These are phyloP conservation scores for Panorpa germanica DNA, from an alignment of 2,888 invertebrate species.

Conservation along the genomic window DNA sequence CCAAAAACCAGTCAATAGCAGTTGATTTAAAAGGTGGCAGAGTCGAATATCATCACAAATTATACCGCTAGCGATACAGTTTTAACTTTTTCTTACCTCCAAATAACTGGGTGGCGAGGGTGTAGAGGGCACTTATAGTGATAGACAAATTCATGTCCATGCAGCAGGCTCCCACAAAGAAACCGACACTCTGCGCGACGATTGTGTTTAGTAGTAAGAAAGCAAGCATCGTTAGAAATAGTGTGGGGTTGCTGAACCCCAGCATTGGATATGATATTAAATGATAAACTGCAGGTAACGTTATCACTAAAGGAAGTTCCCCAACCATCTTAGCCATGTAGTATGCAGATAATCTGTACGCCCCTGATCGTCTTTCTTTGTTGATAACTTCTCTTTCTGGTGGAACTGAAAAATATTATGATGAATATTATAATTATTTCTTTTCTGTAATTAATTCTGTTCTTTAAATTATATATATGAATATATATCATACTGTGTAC, in stretches of 20 bases:
- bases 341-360: conserved; percentile 61
- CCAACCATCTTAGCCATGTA: conserved; percentile 68
- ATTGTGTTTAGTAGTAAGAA: conserved; percentile 51
- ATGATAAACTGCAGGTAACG: conserved; percentile 56
- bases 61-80: too few relatives aligned
- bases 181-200: conserved; percentile 60
- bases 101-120: conserved; percentile 55
- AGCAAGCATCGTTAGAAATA: conserved; percentile 47
- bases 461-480: too few relatives aligned
- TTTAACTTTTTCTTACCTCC: conserved; percentile 27
- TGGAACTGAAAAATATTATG: conserved; percentile 36
- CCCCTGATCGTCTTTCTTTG: conserved; percentile 59
- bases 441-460: too few relatives aligned
- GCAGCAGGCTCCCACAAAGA: conserved; percentile 60
- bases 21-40: not conserved
- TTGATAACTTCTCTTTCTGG: conserved; percentile 60
- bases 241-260: conserved; percentile 33
- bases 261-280: conserved; percentile 60
- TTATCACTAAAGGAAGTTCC: conserved; percentile 54
- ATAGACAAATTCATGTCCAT: conserved; percentile 61
- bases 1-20: not conserved
- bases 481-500: too few relatives aligned
- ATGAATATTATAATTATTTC: conserved; percentile 7
- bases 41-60: too few relatives aligned
- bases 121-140: conserved; percentile 57